Percentiles rank a stretch among this genome's conserved stretches.
Evolutionary conservation across 2,888 invertebrate species (phyloP).

Genomic region (Opisthograptis luteolata): DNA sequence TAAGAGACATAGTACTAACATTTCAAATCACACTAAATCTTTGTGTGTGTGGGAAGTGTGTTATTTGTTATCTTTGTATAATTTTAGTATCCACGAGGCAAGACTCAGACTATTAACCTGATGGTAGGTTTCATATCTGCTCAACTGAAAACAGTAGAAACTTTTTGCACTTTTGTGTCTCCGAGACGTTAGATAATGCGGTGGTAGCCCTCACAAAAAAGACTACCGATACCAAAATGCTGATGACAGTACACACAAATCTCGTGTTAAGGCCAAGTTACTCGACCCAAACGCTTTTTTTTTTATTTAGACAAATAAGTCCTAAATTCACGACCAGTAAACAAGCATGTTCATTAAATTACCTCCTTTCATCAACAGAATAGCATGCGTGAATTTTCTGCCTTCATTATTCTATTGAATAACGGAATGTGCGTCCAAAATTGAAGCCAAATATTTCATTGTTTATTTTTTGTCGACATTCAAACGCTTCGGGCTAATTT

Average conservation of each 20-base stretch:
- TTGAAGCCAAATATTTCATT: conserved; percentile 9
- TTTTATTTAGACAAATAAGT: conserved; percentile 14
- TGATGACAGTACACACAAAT: not conserved
- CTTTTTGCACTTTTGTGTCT: too few species aligned
- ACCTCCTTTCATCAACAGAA: conserved; percentile 34
- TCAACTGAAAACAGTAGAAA: too few species aligned
- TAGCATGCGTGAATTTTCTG: conserved; percentile 33
- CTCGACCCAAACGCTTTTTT: not conserved
- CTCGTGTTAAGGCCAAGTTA: not conserved
- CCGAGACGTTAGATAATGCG: too few species aligned
- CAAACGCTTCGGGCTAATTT: not conserved
- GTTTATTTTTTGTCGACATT: conserved; percentile 9
- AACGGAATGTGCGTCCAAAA: conserved; percentile 8
- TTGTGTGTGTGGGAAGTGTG: too few species aligned
- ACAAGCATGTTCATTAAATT: conserved; percentile 35
- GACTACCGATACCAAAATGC: too few species aligned
- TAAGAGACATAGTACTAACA: too few species aligned
- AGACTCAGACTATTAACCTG: too few species aligned
- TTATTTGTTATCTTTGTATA: too few species aligned
- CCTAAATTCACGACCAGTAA: conserved; percentile 10
- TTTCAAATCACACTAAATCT: too few species aligned
- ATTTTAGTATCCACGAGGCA: too few species aligned
- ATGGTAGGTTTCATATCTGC: too few species aligned
- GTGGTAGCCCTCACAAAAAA: too few species aligned
- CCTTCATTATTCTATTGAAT: conserved; percentile 19